Evolutionary conservation across 2,797 vertebrate species (phyloP).

Genomic region (Jordanella pulchra): DNA sequence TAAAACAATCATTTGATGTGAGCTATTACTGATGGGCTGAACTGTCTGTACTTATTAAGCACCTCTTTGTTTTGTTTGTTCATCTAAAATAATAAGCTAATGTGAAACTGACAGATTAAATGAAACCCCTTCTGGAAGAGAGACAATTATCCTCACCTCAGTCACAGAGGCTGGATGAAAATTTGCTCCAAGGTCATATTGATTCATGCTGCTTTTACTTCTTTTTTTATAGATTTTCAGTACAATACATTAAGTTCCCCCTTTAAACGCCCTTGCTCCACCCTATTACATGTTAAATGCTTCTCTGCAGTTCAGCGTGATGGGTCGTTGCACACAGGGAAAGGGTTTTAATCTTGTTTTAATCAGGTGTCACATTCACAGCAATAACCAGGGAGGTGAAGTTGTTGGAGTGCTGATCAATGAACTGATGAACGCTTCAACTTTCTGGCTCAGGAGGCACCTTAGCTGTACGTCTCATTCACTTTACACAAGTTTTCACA

Average conservation of each 20-base stretch:
- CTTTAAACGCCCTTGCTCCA: slow-evolving; percentile 56
- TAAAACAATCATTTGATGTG: not conserved
- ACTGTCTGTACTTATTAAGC: not conserved
- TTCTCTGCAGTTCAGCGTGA: slow-evolving; percentile 25
- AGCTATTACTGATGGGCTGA: not conserved
- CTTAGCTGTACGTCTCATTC: slow-evolving; percentile 12
- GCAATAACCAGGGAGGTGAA: slow-evolving; percentile 41
- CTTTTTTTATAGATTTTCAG: slow-evolving; percentile 47
- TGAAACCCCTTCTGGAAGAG: slow-evolving; percentile 70
- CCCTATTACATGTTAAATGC: slow-evolving; percentile 50
- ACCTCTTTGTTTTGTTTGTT: not conserved
- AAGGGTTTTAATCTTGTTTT: slow-evolving; percentile 51
- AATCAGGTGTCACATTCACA: slow-evolving; percentile 56
- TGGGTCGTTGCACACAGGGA: slow-evolving; percentile 41
- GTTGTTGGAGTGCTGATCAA: slow-evolving; percentile 26
- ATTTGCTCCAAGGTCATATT: slow-evolving; percentile 58
- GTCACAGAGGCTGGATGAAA: slow-evolving; percentile 33
- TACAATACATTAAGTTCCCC: slow-evolving; percentile 38
- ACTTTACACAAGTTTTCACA: slow-evolving; percentile 22
- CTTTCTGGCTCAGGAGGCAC: slow-evolving; percentile 30
- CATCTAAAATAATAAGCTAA: not conserved
- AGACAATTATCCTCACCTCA: not conserved
- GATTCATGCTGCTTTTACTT: slow-evolving; percentile 50
- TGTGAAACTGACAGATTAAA: slow-evolving; percentile 39
- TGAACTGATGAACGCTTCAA: slow-evolving; percentile 1